These are phyloP conservation scores for Gryllus bimaculatus DNA, from an alignment of 1,140 invertebrate genomes.

Conservation along the genomic window DNA sequence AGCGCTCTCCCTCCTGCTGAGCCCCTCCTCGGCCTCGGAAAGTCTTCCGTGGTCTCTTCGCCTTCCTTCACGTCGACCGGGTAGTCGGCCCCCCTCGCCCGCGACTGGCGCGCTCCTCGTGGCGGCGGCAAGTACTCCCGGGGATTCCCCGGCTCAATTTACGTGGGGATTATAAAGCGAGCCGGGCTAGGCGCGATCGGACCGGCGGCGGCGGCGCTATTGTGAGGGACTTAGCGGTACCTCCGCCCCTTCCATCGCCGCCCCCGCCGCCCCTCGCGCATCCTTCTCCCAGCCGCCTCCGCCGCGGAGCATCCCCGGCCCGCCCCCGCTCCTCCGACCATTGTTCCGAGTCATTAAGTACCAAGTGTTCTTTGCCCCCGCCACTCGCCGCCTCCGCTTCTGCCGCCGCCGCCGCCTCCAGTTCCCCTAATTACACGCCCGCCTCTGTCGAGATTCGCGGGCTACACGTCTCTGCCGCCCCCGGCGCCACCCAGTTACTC, in stretches of 20 bases:
- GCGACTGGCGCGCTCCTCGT: background rate
- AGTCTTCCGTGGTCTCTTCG: background rate
- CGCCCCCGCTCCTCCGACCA: background rate
- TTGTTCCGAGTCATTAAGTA: slow-evolving; percentile 4
- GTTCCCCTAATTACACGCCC: background rate
- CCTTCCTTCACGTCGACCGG: background rate
- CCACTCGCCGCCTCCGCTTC: background rate
- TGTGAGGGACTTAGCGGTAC: background rate
- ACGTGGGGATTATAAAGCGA: background rate
- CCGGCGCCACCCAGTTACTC: background rate
- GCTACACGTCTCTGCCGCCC: background rate
- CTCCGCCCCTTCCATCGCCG: no score
- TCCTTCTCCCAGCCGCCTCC: no score
- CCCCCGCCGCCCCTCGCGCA: no score
- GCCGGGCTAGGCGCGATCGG: background rate
- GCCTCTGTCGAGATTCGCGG: background rate
- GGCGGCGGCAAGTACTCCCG: background rate
- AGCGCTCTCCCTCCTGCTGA: no score
- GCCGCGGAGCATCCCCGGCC: background rate
- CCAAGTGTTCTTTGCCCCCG: background rate
- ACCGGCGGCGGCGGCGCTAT: background rate
- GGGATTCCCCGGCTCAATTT: background rate
- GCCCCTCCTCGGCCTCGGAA: background rate
- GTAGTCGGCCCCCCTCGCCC: background rate
- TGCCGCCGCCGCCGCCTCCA: background rate